Percentiles rank a stretch among this genome's conserved stretches.
phyloP scores from a whole-genome alignment of 2,113 vertebrate genomes.

The Cnemophilus loriae region DNA sequence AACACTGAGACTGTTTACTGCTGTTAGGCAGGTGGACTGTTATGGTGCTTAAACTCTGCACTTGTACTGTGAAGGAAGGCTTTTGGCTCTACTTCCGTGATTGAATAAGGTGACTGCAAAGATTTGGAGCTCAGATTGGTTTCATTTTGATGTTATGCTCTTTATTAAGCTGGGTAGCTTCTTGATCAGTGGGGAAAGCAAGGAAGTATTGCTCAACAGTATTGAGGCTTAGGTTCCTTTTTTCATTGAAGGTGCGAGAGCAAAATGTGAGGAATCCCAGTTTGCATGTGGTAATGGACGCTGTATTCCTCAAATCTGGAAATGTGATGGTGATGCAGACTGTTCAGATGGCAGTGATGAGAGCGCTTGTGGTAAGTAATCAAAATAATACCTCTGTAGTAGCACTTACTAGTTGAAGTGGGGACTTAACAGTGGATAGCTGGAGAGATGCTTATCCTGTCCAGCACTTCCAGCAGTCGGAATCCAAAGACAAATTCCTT shows the following conservation, averaged over 20 bases:
- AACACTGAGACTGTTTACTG: not conserved
- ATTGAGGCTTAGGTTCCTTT: not conserved
- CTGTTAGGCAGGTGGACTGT: not conserved
- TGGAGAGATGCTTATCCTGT: not conserved
- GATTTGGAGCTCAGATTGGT: not conserved
- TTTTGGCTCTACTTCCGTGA: not conserved
- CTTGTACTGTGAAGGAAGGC: not conserved
- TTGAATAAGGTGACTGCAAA: not conserved
- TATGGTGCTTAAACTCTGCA: not conserved
- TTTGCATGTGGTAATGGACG: slow-evolving; percentile 93
- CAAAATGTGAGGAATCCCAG: slow-evolving; percentile 86
- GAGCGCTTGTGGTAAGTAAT: slow-evolving; percentile 84
- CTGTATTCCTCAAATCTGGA: slow-evolving; percentile 91
- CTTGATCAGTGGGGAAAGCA: not conserved
- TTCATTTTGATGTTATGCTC: not conserved
- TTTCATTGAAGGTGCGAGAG: slow-evolving; percentile 74
- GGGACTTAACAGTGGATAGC: not conserved
- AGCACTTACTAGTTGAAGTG: not conserved
- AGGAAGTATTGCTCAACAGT: not conserved
- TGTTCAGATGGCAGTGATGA: slow-evolving; percentile 92
- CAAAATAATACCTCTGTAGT: not conserved
- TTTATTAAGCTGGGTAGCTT: not conserved
- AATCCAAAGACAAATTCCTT: not conserved
- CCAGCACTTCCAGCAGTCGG: not conserved
- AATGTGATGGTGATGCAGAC: slow-evolving; percentile 93